Evolutionary conservation across 1,140 invertebrate species (phyloP).

Genomic region (Lineus longissimus): DNA sequence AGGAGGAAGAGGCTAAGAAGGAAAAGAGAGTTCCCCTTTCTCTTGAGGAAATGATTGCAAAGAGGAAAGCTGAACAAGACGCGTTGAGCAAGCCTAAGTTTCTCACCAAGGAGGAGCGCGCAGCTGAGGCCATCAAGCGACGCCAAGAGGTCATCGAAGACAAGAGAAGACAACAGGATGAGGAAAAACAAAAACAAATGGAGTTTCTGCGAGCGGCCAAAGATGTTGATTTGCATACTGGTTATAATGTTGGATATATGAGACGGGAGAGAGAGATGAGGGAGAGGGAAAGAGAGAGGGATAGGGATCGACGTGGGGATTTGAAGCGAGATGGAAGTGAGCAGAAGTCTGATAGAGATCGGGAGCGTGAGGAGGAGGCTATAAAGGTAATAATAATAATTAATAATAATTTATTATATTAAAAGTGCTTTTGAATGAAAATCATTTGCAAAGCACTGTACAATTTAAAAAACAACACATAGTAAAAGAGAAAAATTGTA

Average conservation of each 20-base stretch:
- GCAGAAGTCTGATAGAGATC: conserved; percentile 30
- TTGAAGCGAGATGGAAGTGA: conserved; percentile 22
- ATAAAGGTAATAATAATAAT: conserved; percentile 43
- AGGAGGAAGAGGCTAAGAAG: conserved; percentile 59
- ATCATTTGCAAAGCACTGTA: too few species aligned
- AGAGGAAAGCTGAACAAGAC: conserved; percentile 94
- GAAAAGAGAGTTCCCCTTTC: conserved; percentile 76
- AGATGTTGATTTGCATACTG: conserved; percentile 40
- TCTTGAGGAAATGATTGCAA: conserved; percentile 90
- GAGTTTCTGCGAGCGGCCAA: conserved; percentile 64
- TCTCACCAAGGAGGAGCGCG: conserved; percentile 91
- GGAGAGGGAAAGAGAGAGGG: conserved; percentile 13
- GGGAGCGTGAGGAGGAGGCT: conserved; percentile 34
- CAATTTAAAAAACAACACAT: too few species aligned
- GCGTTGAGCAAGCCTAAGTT: conserved; percentile 83
- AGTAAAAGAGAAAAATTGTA: too few species aligned
- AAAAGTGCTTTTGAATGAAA: too few species aligned
- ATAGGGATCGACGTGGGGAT: conserved; percentile 26
- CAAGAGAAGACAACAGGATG: conserved; percentile 65
- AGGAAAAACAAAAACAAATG: conserved; percentile 64
- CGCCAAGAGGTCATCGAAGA: conserved; percentile 77
- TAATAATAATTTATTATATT: too few species aligned
- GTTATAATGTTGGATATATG: too few species aligned
- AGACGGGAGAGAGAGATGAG: conserved; percentile 28
- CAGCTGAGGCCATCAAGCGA: conserved; percentile 79